Conservation (phyloP, 2,113 vertebrate genomes). For the Vireo altiloquus region DNA sequence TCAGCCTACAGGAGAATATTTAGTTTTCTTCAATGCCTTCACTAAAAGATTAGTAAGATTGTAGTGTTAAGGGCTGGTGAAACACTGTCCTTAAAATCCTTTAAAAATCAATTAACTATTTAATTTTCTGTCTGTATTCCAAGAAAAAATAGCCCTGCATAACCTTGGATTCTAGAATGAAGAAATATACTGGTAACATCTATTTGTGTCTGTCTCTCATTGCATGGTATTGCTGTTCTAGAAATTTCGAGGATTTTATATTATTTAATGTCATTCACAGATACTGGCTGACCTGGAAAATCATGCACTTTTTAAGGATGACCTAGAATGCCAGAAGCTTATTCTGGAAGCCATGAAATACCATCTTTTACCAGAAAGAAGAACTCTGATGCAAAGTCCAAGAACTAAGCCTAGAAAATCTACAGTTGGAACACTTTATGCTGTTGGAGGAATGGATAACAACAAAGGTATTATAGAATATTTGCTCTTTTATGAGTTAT, state of each 20-base stretch:
- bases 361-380: conserved; percentile 81
- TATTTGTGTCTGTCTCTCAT: neutral
- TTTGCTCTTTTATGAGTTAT: neutral
- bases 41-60: neutral
- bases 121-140: neutral
- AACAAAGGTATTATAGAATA: conserved; percentile 75
- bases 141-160: neutral
- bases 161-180: neutral
- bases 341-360: conserved; percentile 86
- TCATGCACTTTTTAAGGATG: conserved; percentile 81
- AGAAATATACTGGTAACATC: neutral
- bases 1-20: neutral
- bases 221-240: neutral
- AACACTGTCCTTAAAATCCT: neutral
- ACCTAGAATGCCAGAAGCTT: conserved; percentile 82
- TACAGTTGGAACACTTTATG: conserved; percentile 79
- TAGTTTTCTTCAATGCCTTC: neutral
- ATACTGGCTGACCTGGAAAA: conserved; percentile 82
- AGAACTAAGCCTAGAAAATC: conserved; percentile 83
- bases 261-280: conserved; percentile 59
- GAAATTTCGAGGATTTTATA: neutral
- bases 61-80: neutral
- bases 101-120: neutral
- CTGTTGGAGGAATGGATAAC: conserved; percentile 83
- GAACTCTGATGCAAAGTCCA: conserved; percentile 82